phyloP scores from a whole-genome alignment of 2,797 vertebrate genomes.

The Crax fasciolata region DNA sequence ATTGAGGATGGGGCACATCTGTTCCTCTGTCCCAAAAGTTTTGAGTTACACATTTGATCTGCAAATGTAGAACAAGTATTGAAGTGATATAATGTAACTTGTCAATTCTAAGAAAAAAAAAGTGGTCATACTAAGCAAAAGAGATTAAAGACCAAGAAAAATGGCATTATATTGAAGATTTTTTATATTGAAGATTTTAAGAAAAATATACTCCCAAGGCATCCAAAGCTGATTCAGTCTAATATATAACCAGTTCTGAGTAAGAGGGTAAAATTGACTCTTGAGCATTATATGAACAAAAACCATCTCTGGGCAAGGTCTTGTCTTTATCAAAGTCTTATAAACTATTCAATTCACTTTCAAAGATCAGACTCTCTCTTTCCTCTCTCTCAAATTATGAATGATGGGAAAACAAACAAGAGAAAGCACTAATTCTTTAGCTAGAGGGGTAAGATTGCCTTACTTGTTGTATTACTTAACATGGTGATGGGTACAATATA shows the following conservation, averaged over 20 bases:
- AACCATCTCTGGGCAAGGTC: neutral
- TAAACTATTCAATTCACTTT: neutral
- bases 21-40: neutral
- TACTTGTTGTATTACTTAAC: neutral
- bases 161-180: neutral
- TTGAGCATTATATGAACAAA: conserved; percentile 13
- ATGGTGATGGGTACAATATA: neutral
- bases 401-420: neutral
- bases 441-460: neutral
- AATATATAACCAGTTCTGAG: neutral
- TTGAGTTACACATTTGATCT: neutral
- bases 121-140: neutral
- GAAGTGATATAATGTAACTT: neutral
- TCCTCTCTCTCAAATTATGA: neutral
- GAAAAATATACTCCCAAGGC: conserved; percentile 7
- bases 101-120: conserved; percentile 18
- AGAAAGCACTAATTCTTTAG: neutral
- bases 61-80: neutral
- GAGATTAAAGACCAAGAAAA: conserved; percentile 40
- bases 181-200: neutral
- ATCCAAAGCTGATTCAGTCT: conserved; percentile 7
- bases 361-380: neutral
- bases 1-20: neutral
- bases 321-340: neutral
- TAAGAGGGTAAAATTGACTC: neutral